Evolutionary conservation across 2,797 vertebrate species (phyloP).

Genomic region (Glyptemys insculpta): DNA sequence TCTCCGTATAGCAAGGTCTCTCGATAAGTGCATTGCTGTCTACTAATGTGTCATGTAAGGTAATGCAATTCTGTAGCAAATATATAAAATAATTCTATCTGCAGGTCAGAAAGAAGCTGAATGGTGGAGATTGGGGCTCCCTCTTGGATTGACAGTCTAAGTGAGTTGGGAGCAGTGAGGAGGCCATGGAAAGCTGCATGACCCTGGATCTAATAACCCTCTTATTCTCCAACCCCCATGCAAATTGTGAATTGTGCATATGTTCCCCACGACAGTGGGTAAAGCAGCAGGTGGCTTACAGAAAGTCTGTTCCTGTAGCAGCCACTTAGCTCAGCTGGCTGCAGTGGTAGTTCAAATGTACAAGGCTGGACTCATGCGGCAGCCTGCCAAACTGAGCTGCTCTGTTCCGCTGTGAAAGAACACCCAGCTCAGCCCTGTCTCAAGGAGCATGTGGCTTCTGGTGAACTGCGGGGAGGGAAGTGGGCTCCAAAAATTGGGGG

Average conservation of each 20-base stretch:
- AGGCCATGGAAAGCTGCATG: not conserved
- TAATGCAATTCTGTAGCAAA: not conserved
- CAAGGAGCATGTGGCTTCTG: not conserved
- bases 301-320: not conserved
- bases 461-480: not conserved
- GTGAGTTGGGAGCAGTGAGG: not conserved
- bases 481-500: not conserved
- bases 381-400: not conserved
- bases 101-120: not conserved
- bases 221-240: not conserved
- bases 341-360: not conserved
- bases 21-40: not conserved
- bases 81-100: not conserved
- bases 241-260: accelerated
- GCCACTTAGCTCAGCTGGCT: not conserved
- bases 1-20: not conserved
- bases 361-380: not conserved
- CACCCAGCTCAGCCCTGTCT: not conserved
- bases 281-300: not conserved
- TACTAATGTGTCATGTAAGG: not conserved
- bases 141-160: not conserved
- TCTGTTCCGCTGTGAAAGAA: not conserved
- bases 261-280: accelerated
- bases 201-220: not conserved
- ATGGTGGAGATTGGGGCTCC: not conserved